phyloP scores from a whole-genome alignment of 2,888 invertebrate genomes.

The Amphimallon solstitiale region DNA sequence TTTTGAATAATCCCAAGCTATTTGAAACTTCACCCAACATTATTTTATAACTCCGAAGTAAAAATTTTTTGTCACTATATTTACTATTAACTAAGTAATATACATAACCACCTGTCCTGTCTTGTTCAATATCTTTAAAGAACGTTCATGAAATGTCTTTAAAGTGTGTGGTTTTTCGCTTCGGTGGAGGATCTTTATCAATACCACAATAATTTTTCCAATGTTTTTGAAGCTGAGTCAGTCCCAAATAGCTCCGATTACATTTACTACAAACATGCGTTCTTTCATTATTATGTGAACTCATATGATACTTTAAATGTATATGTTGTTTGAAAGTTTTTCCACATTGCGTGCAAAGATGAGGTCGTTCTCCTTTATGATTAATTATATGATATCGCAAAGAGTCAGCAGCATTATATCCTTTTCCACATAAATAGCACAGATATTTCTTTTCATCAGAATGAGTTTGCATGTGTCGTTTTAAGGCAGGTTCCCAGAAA shows the following conservation, averaged over 20 bases:
- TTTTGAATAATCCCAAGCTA: no score
- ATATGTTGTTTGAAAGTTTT: slow-evolving; percentile 10
- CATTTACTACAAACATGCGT: slow-evolving; percentile 2
- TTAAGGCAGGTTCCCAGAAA: slow-evolving; percentile 9
- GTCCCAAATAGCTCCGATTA: slow-evolving; percentile 11
- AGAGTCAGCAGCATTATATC: neutral
- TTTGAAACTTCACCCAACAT: no score
- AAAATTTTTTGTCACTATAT: no score
- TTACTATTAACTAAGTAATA: no score
- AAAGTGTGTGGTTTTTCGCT: neutral
- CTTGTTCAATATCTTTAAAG: no score
- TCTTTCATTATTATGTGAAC: neutral
- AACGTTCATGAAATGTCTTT: neutral
- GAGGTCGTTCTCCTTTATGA: neutral
- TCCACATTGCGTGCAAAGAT: slow-evolving; percentile 8
- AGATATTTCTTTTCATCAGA: neutral
- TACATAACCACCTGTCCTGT: no score
- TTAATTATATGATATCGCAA: slow-evolving; percentile 5
- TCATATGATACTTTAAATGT: slow-evolving; percentile 22
- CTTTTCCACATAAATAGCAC: slow-evolving; percentile 8
- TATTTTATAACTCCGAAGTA: no score
- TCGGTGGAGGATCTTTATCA: slow-evolving; percentile 10
- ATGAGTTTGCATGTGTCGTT: slow-evolving; percentile 14
- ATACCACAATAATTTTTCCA: slow-evolving; percentile 13
- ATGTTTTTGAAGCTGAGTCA: slow-evolving; percentile 8